These are phyloP conservation scores for Drosophila recens DNA, from an alignment of 2,888 invertebrate genomes.

Conservation along the genomic window DNA sequence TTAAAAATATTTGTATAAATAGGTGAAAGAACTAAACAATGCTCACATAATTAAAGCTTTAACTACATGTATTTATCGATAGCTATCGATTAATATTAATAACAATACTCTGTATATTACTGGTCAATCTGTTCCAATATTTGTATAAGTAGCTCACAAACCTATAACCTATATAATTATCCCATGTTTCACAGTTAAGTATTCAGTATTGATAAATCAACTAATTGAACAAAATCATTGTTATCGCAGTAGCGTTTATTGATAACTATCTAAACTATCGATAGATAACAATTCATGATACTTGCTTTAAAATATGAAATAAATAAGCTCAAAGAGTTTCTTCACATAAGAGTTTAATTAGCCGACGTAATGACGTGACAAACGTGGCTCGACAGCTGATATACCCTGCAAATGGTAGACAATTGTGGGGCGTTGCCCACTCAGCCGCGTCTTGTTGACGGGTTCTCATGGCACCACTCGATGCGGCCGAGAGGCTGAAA, in stretches of 20 bases:
- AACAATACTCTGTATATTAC: no score
- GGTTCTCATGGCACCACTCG: slow-evolving; percentile 37
- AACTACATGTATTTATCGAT: no score
- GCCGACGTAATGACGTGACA: background rate
- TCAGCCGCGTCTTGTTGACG: slow-evolving; percentile 30
- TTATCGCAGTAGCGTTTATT: background rate
- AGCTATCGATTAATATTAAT: no score
- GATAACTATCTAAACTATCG: background rate
- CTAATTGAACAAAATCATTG: background rate
- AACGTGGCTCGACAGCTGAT: background rate
- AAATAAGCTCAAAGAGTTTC: background rate
- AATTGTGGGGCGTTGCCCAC: slow-evolving; percentile 22
- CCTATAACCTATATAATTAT: no score
- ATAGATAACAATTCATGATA: background rate
- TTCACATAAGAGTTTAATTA: background rate
- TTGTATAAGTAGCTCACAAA: no score
- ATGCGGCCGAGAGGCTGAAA: slow-evolving; percentile 13
- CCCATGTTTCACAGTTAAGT: no score
- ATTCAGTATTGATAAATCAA: background rate
- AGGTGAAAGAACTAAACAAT: no score
- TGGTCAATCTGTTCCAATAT: no score
- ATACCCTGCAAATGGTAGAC: slow-evolving; percentile 17
- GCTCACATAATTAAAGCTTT: no score
- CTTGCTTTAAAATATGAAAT: background rate
- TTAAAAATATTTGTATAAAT: no score